Evolutionary conservation across 2,888 invertebrate genomes (phyloP).

Genomic region (Leptinotarsa rubiginosa): DNA sequence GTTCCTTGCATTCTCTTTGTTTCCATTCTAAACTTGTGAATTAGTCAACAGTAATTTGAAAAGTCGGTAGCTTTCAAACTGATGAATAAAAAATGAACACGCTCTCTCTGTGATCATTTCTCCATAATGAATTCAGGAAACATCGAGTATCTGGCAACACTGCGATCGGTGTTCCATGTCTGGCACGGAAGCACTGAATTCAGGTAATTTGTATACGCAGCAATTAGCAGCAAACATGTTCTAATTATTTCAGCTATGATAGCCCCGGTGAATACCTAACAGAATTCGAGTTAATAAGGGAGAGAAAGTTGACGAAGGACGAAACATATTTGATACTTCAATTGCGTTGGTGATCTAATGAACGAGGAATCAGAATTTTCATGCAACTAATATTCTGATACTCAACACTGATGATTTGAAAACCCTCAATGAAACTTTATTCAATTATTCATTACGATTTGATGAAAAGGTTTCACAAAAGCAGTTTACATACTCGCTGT

Average conservation of each 20-base stretch:
- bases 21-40: too few species aligned
- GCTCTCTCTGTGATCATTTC: too few species aligned
- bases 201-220: slow-evolving; percentile 12
- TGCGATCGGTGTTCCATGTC: slow-evolving; percentile 23
- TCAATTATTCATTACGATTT: too few species aligned
- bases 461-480: too few species aligned
- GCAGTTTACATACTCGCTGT: too few species aligned
- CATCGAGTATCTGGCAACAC: slow-evolving; percentile 27
- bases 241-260: background rate
- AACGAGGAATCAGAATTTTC: background rate
- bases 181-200: slow-evolving; percentile 25
- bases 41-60: too few species aligned
- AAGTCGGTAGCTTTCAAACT: too few species aligned
- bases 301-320: background rate
- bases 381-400: too few species aligned
- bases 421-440: too few species aligned
- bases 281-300: background rate
- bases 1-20: too few species aligned
- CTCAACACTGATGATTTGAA: too few species aligned
- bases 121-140: background rate
- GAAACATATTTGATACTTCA: background rate
- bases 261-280: background rate
- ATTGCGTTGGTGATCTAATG: background rate
- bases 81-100: too few species aligned
- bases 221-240: slow-evolving; percentile 4